Percentiles rank a stretch among this genome's conserved stretches.
Conservation (phyloP, 2,797 vertebrate genomes). For the Mionectes olivaceus region DNA sequence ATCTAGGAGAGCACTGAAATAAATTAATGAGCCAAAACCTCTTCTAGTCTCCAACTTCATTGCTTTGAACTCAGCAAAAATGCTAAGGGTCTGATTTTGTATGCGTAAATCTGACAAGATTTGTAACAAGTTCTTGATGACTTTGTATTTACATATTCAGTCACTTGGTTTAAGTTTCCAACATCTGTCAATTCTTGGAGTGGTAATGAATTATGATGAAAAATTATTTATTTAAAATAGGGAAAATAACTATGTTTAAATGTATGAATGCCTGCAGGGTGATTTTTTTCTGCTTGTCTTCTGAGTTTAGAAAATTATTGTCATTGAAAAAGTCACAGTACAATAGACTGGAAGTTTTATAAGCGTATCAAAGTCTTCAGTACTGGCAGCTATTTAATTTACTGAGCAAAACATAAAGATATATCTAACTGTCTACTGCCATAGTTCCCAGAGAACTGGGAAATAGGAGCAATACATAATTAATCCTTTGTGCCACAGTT, state of each 20-base stretch:
- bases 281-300: not conserved
- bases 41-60: not conserved
- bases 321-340: not conserved
- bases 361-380: not conserved
- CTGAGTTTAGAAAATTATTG: not conserved
- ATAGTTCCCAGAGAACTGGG: not conserved
- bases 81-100: conserved; percentile 19
- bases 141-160: conserved; percentile 3
- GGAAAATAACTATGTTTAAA: not conserved
- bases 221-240: not conserved
- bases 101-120: conserved; percentile 27
- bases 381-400: not conserved
- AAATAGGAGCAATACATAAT: not conserved
- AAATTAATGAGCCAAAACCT: not conserved
- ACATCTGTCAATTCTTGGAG: conserved; percentile 31
- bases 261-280: not conserved
- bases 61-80: conserved; percentile 4
- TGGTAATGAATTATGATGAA: not conserved
- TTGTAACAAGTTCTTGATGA: conserved; percentile 10
- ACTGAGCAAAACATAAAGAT: conserved; percentile 23
- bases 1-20: not conserved
- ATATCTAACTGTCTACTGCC: not conserved
- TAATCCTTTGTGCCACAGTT: not conserved
- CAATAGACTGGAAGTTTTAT: not conserved
- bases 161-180: conserved; percentile 15